Evolutionary conservation across 2,797 vertebrate genomes (phyloP).

Genomic region (Champsocephalus gunnari): DNA sequence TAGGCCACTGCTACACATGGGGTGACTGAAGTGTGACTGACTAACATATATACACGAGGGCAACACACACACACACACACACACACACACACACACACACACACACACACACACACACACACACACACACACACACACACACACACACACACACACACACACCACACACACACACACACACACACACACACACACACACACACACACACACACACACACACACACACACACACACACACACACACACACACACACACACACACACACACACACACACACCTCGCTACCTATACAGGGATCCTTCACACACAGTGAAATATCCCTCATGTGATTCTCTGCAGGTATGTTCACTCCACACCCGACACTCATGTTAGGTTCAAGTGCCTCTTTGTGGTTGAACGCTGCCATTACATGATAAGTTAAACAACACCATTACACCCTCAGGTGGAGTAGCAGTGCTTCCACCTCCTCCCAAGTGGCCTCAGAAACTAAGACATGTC

Average conservation of each 20-base stretch:
- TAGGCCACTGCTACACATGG: conserved; percentile 9
- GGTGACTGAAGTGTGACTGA: conserved; percentile 30
- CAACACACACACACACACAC: too few relatives aligned
- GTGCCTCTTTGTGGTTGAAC: conserved; percentile 65
- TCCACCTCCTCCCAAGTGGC: conserved; percentile 2
- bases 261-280: neutral
- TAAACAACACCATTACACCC: conserved; percentile 7
- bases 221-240: too few relatives aligned
- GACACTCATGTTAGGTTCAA: conserved; percentile 23
- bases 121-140: neutral
- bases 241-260: too few relatives aligned
- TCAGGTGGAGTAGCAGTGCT: conserved; percentile 16
- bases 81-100: too few relatives aligned
- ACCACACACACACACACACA: too few relatives aligned
- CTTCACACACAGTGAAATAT: conserved; percentile 7
- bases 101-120: neutral
- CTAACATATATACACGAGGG: neutral
- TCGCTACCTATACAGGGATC: neutral
- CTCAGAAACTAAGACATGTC: conserved; percentile 5
- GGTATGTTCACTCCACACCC: conserved; percentile 10
- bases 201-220: too few relatives aligned
- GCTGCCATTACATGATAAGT: conserved; percentile 54
- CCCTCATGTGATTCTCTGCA: conserved; percentile 27
- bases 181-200: too few relatives aligned
- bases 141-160: too few relatives aligned